phyloP scores from a whole-genome alignment of 2,888 invertebrate species.

The Criorhina ranunculi region DNA sequence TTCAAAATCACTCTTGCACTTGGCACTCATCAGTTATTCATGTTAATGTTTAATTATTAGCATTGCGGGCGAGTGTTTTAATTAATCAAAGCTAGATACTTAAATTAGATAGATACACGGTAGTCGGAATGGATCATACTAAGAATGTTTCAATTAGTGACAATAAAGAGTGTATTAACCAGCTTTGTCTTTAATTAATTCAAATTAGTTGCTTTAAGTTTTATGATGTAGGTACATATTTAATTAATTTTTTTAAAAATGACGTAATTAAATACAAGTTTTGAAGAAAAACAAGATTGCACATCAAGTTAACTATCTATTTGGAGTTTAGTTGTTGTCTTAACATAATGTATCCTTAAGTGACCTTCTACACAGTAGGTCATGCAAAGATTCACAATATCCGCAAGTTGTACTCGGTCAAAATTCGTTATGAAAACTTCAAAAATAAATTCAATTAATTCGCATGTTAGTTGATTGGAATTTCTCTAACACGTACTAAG shows the following conservation, averaged over 20 bases:
- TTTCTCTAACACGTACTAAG: constrained; percentile 26
- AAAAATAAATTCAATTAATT: constrained; percentile 37
- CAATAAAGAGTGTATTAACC: constrained; percentile 2
- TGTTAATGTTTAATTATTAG: constrained; percentile 51
- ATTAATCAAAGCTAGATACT: constrained; percentile 39
- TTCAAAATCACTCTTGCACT: constrained; percentile 6
- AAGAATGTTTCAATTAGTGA: constrained; percentile 10
- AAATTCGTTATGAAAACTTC: not conserved
- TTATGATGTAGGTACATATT: not conserved
- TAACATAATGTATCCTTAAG: constrained; percentile 39
- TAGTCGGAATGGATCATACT: constrained; percentile 1
- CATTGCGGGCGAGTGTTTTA: constrained; percentile 19
- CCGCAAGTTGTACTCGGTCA: constrained; percentile 32
- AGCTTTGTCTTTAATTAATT: constrained; percentile 42
- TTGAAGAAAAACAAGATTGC: not conserved
- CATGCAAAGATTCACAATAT: constrained; percentile 36
- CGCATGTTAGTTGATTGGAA: constrained; percentile 12
- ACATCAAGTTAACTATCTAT: not conserved
- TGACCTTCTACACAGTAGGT: not conserved
- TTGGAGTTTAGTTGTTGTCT: not conserved
- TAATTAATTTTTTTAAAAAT: constrained; percentile 9
- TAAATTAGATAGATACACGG: constrained; percentile 7
- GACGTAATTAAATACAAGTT: constrained; percentile 1
- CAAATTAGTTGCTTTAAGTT: constrained; percentile 36
- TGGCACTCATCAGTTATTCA: constrained; percentile 21